Evolutionary conservation across 2,113 vertebrate species (phyloP).

Genomic region (Leptobrachium ailaonicum): DNA sequence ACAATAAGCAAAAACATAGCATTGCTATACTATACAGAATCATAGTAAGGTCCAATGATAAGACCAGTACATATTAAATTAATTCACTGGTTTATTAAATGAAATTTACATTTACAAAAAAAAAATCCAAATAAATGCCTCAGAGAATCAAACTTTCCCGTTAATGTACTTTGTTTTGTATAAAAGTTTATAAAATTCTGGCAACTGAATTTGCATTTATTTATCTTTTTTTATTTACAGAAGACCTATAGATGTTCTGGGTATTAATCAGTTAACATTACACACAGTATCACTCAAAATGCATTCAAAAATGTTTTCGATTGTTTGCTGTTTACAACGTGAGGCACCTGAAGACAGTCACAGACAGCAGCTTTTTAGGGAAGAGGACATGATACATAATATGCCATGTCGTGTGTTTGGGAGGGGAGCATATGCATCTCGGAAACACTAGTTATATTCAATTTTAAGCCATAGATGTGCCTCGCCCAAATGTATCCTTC

Average conservation of each 20-base stretch:
- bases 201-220: slow-evolving; percentile 54
- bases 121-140: slow-evolving; percentile 62
- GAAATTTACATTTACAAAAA: slow-evolving; percentile 64
- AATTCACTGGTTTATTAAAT: slow-evolving; percentile 71
- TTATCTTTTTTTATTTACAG: slow-evolving; percentile 52
- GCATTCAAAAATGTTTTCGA: not conserved
- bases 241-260: slow-evolving; percentile 49
- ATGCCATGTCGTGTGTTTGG: not conserved
- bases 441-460: not conserved
- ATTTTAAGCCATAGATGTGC: not conserved
- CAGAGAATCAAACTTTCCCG: slow-evolving; percentile 67
- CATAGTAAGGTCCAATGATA: slow-evolving; percentile 66
- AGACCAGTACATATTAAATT: slow-evolving; percentile 66
- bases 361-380: not conserved
- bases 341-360: slow-evolving; percentile 4
- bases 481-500: not conserved
- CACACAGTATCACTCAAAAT: not conserved
- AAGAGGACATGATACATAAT: not conserved
- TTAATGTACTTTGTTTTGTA: slow-evolving; percentile 66
- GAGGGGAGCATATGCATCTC: not conserved
- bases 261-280: slow-evolving; percentile 1
- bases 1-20: slow-evolving; percentile 54
- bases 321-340: not conserved
- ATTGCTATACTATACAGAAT: slow-evolving; percentile 69
- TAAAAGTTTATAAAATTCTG: slow-evolving; percentile 62